These are phyloP conservation scores for Eidolon helvum DNA, from an alignment of 2,113 vertebrate genomes.

Conservation along the genomic window DNA sequence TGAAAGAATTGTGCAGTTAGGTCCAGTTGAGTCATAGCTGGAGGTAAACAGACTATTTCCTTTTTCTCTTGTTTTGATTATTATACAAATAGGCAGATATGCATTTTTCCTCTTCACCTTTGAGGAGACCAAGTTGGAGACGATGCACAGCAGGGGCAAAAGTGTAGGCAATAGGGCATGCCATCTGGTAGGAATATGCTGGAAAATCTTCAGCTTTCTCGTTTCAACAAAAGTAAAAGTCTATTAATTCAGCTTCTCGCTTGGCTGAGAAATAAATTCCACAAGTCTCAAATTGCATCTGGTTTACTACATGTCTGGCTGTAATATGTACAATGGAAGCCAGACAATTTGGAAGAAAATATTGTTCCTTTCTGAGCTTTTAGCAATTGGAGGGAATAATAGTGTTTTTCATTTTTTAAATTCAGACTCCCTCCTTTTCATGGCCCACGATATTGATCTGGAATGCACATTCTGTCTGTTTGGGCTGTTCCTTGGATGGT, in stretches of 20 bases:
- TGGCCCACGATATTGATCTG: background rate
- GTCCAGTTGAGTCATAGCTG: constrained; percentile 36
- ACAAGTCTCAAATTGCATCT: constrained; percentile 70
- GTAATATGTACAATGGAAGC: constrained; percentile 62
- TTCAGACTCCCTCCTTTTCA: background rate
- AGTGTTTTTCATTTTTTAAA: constrained; percentile 32
- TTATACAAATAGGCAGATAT: constrained; percentile 25
- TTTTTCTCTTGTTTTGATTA: constrained; percentile 43
- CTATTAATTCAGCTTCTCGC: constrained; percentile 70
- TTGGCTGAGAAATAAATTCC: constrained; percentile 71
- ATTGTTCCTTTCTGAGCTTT: constrained; percentile 59
- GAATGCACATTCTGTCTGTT: background rate
- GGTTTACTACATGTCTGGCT: constrained; percentile 59
- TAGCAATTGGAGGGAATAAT: constrained; percentile 43
- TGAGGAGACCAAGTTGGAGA: constrained; percentile 10
- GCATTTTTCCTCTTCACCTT: constrained; percentile 8
- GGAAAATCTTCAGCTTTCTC: constrained; percentile 63
- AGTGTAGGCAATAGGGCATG: constrained; percentile 46
- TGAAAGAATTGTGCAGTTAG: background rate
- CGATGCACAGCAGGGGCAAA: constrained; percentile 3
- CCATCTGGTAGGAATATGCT: constrained; percentile 64
- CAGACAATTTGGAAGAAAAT: constrained; percentile 65
- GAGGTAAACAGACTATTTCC: background rate
- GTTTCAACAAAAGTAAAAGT: constrained; percentile 68
- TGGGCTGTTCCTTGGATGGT: background rate